A percentile compares a stretch with the other conserved stretches of the same genome.
phyloP scores from a whole-genome alignment of 1,140 invertebrate species.

The Laupala kohalensis region DNA sequence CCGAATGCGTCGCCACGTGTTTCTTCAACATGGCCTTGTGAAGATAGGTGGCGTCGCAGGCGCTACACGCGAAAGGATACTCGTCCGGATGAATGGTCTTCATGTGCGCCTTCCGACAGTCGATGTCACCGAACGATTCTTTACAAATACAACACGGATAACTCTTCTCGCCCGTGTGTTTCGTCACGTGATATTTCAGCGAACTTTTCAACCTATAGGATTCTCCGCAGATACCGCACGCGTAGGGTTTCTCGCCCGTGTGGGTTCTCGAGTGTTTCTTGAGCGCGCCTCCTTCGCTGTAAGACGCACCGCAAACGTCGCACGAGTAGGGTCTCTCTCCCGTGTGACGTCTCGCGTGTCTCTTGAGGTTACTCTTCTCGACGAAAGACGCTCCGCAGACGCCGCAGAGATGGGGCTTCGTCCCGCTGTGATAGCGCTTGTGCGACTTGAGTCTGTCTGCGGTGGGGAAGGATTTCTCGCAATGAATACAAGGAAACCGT shows the following conservation, averaged over 20 bases:
- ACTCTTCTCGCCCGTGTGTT: neutral
- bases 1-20: too few relatives aligned
- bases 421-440: constrained; percentile 43
- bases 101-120: too few relatives aligned
- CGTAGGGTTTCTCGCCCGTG: constrained; percentile 49
- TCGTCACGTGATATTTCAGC: constrained; percentile 1
- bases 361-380: constrained; percentile 37
- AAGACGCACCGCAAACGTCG: constrained; percentile 43
- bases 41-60: too few relatives aligned
- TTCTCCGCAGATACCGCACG: constrained; percentile 44
- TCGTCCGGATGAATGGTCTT: too few relatives aligned
- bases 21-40: too few relatives aligned
- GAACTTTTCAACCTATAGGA: constrained; percentile 25
- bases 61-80: too few relatives aligned
- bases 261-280: constrained; percentile 45
- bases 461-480: constrained; percentile 38
- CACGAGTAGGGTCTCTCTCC: constrained; percentile 42
- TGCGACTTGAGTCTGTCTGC: constrained; percentile 36
- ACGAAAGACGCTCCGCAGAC: constrained; percentile 42
- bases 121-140: too few relatives aligned
- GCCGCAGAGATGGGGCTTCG: constrained; percentile 44
- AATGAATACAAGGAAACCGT: too few relatives aligned
- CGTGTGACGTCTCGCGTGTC: constrained; percentile 36
- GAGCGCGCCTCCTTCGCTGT: constrained; percentile 40
- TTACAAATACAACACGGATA: too few relatives aligned